These are phyloP conservation scores for Atrichornis clamosus DNA, from an alignment of 2,113 vertebrate species.

Conservation along the genomic window DNA sequence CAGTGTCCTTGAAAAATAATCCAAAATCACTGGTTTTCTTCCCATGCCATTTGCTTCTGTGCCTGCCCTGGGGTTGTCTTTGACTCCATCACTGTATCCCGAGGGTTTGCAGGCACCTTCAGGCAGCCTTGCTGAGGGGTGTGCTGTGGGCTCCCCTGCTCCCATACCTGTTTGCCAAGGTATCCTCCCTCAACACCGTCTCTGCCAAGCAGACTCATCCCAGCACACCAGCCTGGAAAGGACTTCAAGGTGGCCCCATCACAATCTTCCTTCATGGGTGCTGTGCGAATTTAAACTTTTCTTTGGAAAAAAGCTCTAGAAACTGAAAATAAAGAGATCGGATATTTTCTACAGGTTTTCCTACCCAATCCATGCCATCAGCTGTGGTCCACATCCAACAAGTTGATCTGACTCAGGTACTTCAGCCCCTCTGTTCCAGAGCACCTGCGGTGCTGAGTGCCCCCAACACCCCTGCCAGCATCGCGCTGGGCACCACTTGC, in stretches of 20 bases:
- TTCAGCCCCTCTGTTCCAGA: neutral
- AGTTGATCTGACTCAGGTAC: neutral
- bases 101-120: neutral
- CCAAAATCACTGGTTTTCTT: neutral
- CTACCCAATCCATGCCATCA: neutral
- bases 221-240: neutral
- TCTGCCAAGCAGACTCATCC: neutral
- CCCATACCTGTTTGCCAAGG: neutral
- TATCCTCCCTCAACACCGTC: neutral
- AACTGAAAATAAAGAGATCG: neutral
- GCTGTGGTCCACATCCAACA: neutral
- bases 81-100: neutral
- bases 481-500: neutral
- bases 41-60: neutral
- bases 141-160: neutral
- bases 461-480: neutral
- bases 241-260: neutral
- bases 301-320: neutral
- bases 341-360: neutral
- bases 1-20: neutral
- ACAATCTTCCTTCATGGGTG: neutral
- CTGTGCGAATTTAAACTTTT: neutral
- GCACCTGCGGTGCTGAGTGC: neutral
- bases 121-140: neutral
- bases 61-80: accelerated